These are phyloP conservation scores for Apocheima hispidaria DNA, from an alignment of 2,888 invertebrate species.

Conservation along the genomic window DNA sequence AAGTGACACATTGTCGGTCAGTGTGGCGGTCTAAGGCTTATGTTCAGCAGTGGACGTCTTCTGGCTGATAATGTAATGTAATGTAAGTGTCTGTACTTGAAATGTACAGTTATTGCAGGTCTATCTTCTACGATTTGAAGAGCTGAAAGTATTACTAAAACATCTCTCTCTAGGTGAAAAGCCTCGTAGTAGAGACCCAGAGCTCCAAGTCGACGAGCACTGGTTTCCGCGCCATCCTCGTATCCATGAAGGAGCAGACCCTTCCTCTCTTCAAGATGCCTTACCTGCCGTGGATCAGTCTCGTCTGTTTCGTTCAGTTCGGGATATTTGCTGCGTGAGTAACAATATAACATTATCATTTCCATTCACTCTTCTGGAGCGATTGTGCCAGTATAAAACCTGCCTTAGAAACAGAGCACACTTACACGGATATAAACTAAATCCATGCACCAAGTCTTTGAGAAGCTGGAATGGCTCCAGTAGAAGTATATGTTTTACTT, in stretches of 20 bases:
- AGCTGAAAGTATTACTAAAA: not conserved
- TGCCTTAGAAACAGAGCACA: not conserved
- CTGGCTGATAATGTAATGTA: too few species aligned
- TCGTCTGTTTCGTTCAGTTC: slow-evolving; percentile 88
- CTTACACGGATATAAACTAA: not conserved
- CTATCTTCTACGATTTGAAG: too few species aligned
- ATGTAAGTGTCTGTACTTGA: too few species aligned
- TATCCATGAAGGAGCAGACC: slow-evolving; percentile 85
- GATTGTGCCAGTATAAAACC: not conserved
- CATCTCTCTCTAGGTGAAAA: slow-evolving; percentile 60
- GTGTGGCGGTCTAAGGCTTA: too few species aligned
- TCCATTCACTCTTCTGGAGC: not conserved
- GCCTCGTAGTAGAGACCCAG: slow-evolving; percentile 59
- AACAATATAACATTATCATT: not conserved
- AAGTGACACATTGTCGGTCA: too few species aligned
- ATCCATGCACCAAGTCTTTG: too few species aligned
- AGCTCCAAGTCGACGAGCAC: slow-evolving; percentile 48
- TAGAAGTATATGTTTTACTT: too few species aligned
- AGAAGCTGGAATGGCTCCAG: too few species aligned
- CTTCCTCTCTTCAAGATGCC: slow-evolving; percentile 84
- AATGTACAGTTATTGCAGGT: too few species aligned
- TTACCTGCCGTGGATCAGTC: slow-evolving; percentile 81
- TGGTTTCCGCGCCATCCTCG: slow-evolving; percentile 67
- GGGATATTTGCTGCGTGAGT: slow-evolving; percentile 89
- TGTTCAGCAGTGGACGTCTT: too few species aligned